These are phyloP conservation scores for Agapornis roseicollis DNA, from an alignment of 2,113 vertebrate genomes.

Conservation along the genomic window DNA sequence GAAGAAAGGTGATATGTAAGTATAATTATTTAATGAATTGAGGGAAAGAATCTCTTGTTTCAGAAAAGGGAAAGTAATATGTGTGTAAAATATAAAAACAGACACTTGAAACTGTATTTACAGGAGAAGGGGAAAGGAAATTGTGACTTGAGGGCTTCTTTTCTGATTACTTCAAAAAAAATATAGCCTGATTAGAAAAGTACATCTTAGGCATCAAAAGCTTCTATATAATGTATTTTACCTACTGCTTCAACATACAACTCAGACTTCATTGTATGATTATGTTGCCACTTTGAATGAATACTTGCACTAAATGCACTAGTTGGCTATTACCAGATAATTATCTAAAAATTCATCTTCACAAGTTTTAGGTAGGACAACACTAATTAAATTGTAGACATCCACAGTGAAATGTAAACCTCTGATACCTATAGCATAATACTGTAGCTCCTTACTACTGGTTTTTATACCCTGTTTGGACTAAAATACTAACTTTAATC, in stretches of 20 bases:
- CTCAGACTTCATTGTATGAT: background rate
- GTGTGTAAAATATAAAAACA: background rate
- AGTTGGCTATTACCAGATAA: slow-evolving; percentile 18
- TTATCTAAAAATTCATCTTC: background rate
- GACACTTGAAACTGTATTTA: background rate
- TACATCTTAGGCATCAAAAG: background rate
- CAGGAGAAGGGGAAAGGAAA: background rate
- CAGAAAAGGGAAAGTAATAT: background rate
- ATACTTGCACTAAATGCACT: slow-evolving; percentile 17
- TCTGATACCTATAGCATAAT: background rate
- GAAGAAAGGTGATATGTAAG: background rate
- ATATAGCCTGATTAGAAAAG: background rate
- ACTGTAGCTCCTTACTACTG: background rate
- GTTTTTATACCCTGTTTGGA: background rate
- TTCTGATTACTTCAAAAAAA: background rate
- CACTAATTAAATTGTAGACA: background rate
- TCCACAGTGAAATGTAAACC: background rate
- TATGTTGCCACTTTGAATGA: background rate
- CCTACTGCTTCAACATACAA: slow-evolving; percentile 10
- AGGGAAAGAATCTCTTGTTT: background rate
- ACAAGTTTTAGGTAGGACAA: slow-evolving; percentile 16
- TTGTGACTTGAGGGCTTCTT: background rate
- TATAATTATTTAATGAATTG: background rate
- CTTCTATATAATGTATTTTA: background rate
- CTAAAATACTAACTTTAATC: background rate